Conservation (phyloP, 64 coral and sea anemone species). For the Montipora capricornis region DNA sequence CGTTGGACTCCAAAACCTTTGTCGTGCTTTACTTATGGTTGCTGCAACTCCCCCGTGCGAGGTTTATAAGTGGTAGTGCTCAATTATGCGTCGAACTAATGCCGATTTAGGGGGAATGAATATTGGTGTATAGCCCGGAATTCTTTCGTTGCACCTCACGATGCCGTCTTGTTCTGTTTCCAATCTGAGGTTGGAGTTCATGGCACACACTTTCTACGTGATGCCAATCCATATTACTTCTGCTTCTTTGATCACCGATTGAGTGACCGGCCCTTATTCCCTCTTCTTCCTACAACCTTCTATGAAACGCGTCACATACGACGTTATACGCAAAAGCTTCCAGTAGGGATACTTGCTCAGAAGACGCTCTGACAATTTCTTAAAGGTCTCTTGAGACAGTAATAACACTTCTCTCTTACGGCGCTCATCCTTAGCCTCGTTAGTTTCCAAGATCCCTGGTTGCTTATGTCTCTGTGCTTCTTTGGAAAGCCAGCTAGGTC, state of each 20-base stretch:
- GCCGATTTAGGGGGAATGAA: too few species aligned
- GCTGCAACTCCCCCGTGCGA: too few species aligned
- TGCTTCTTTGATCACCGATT: not conserved
- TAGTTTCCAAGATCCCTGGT: conserved; percentile 7
- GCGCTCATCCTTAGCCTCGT: not conserved
- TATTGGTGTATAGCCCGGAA: too few species aligned
- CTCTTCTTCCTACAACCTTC: not conserved
- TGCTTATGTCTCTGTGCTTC: not conserved
- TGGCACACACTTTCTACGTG: too few species aligned
- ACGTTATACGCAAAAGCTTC: conserved; percentile 26
- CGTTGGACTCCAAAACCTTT: too few species aligned
- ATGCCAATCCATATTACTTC: conserved; percentile 2
- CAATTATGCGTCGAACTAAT: too few species aligned
- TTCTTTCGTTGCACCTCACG: too few species aligned
- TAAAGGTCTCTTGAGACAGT: not conserved
- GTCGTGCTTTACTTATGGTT: too few species aligned
- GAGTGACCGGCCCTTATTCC: not conserved
- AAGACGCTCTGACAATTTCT: not conserved
- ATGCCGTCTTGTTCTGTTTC: too few species aligned
- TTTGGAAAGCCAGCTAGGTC: not conserved
- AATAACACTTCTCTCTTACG: not conserved
- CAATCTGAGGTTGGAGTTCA: too few species aligned
- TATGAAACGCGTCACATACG: conserved; percentile 25
- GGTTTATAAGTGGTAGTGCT: too few species aligned
- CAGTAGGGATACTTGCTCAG: conserved; percentile 38